Evolutionary conservation across 1,140 invertebrate species (phyloP).

Genomic region (Centruroides vittatus): DNA sequence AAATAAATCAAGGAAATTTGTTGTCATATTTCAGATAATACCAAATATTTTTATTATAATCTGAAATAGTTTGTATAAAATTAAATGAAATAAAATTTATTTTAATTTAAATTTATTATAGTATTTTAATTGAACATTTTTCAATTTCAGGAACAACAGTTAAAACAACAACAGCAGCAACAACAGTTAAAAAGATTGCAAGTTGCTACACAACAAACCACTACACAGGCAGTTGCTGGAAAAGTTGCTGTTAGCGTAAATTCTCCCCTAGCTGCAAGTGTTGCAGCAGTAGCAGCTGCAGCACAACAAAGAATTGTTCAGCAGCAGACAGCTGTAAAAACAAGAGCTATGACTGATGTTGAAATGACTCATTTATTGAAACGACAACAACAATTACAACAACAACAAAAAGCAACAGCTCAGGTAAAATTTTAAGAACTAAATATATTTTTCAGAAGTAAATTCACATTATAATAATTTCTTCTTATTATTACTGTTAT

Average conservation of each 20-base stretch:
- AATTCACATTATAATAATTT: no score
- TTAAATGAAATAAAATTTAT: no score
- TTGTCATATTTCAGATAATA: no score
- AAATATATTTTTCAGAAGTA: no score
- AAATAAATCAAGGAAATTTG: no score
- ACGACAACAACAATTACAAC: conserved; percentile 40
- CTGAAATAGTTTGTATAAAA: no score
- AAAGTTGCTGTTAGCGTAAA: conserved; percentile 18
- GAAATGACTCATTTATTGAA: conserved; percentile 56
- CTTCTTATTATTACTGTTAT: no score
- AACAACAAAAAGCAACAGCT: conserved; percentile 33
- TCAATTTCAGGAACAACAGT: conserved; percentile 21
- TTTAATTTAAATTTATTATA: no score
- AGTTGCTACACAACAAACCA: conserved; percentile 10
- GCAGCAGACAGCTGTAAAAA: conserved; percentile 22
- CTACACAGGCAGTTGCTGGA: conserved; percentile 17
- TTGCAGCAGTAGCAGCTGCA: conserved; percentile 16
- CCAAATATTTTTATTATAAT: no score
- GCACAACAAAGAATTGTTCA: conserved; percentile 18
- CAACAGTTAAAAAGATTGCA: conserved; percentile 22
- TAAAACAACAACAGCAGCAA: conserved; percentile 13
- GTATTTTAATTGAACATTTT: no score
- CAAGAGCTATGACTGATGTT: conserved; percentile 41
- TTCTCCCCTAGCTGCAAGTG: conserved; percentile 18
- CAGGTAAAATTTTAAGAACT: not conserved